phyloP scores from a whole-genome alignment of 2,113 vertebrate genomes.

The Nycticorax nycticorax region DNA sequence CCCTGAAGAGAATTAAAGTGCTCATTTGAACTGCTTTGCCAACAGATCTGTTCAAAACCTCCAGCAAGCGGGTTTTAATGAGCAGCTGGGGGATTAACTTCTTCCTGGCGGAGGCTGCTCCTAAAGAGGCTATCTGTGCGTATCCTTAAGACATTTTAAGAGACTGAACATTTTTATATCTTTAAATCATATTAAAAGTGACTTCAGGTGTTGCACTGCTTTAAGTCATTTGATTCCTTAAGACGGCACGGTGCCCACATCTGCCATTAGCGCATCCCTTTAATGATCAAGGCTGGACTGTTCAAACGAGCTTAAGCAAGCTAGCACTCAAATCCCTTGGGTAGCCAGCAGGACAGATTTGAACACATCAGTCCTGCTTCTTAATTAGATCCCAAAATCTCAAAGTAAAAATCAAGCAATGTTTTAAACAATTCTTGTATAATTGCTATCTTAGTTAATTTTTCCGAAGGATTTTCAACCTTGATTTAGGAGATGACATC shows the following conservation, averaged over 20 bases:
- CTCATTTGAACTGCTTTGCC: constrained; percentile 49
- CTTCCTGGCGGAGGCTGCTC: constrained; percentile 27
- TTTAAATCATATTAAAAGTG: not conserved
- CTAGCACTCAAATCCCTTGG: not conserved
- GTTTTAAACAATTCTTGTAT: not conserved
- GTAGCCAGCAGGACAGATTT: not conserved
- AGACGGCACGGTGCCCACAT: not conserved
- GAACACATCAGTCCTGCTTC: not conserved
- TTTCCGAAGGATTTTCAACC: not conserved
- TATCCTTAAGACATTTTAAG: constrained; percentile 35
- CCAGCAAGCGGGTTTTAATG: constrained; percentile 57
- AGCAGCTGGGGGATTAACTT: constrained; percentile 57
- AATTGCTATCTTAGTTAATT: not conserved
- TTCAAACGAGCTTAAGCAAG: not conserved
- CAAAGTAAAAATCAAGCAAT: not conserved
- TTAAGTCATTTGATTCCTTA: not conserved
- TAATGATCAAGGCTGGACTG: constrained; percentile 24
- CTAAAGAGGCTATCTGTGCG: not conserved
- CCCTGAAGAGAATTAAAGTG: not conserved
- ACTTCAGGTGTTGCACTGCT: constrained; percentile 21
- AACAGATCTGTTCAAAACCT: constrained; percentile 42
- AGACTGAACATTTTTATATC: not conserved
- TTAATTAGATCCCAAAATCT: constrained; percentile 54
- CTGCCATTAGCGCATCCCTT: not conserved
- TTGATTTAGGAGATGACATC: not conserved